Percentiles rank a stretch among this genome's conserved stretches.
Evolutionary conservation across 2,888 invertebrate genomes (phyloP).

Genomic region (Pedicia rivosa): DNA sequence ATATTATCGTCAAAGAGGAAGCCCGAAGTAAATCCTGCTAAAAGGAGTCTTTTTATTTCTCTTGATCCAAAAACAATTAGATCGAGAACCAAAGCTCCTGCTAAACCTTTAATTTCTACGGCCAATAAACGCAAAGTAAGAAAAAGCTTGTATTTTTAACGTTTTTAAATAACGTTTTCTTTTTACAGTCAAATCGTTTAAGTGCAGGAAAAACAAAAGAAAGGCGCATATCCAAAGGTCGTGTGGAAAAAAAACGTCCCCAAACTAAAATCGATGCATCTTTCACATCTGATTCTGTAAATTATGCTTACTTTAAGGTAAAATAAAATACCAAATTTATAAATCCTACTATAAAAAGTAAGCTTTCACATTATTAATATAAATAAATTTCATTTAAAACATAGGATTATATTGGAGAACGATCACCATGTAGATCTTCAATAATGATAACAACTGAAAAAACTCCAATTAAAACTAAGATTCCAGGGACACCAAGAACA

Average conservation of each 20-base stretch:
- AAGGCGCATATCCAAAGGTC: constrained; percentile 12
- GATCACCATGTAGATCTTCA: constrained; percentile 11
- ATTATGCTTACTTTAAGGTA: constrained; percentile 13
- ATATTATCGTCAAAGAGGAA: too few species aligned
- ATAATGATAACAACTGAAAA: constrained; percentile 6
- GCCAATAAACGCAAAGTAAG: too few species aligned
- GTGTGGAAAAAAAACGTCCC: constrained; percentile 7
- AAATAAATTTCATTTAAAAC: not conserved
- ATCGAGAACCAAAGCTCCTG: too few species aligned
- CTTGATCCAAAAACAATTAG: constrained; percentile 17
- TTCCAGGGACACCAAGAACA: not conserved
- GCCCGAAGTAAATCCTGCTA: constrained; percentile 16
- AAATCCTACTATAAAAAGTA: too few species aligned
- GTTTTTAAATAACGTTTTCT: too few species aligned
- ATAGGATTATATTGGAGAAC: constrained; percentile 10
- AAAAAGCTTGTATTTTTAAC: too few species aligned
- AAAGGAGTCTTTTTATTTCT: constrained; percentile 23
- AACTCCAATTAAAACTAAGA: not conserved
- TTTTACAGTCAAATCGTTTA: constrained; percentile 13
- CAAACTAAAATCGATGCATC: constrained; percentile 6
- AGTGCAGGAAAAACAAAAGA: constrained; percentile 18
- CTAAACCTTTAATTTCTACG: too few species aligned
- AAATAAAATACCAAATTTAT: too few species aligned
- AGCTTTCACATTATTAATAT: too few species aligned
- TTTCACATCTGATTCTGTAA: constrained; percentile 8